These are phyloP conservation scores for Phoebastria nigripes DNA, from an alignment of 2,797 vertebrate genomes.

Conservation along the genomic window DNA sequence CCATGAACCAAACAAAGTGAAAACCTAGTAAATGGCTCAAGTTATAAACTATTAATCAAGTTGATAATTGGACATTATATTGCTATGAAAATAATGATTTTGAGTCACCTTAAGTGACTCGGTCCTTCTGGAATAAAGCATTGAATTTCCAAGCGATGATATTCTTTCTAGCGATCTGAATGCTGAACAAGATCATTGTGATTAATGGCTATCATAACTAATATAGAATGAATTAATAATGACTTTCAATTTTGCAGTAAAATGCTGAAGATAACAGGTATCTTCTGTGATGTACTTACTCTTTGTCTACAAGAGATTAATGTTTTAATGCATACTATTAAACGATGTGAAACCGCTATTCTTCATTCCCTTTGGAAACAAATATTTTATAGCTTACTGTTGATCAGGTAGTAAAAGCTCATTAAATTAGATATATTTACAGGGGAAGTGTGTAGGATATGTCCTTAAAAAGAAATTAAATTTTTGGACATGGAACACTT, in stretches of 20 bases:
- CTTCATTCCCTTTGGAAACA: neutral
- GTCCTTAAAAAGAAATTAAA: neutral
- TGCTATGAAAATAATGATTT: neutral
- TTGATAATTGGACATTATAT: neutral
- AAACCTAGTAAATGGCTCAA: neutral
- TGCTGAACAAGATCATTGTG: neutral
- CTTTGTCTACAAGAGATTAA: neutral
- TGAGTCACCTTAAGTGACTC: neutral
- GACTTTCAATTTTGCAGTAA: neutral
- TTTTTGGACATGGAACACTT: neutral
- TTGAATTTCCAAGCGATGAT: neutral
- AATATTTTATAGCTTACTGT: neutral
- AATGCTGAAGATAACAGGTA: neutral
- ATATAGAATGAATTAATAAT: neutral
- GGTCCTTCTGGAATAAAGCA: neutral
- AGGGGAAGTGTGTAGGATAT: neutral
- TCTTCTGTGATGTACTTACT: neutral
- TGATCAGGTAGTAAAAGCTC: neutral
- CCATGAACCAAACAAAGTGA: neutral
- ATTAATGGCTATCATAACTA: neutral
- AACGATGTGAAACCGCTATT: neutral
- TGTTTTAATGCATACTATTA: neutral
- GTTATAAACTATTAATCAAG: neutral
- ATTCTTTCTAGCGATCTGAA: neutral
- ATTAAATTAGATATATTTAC: neutral